phyloP scores from a whole-genome alignment of 2,113 vertebrate genomes.

The Psittacula cyanocephala region DNA sequence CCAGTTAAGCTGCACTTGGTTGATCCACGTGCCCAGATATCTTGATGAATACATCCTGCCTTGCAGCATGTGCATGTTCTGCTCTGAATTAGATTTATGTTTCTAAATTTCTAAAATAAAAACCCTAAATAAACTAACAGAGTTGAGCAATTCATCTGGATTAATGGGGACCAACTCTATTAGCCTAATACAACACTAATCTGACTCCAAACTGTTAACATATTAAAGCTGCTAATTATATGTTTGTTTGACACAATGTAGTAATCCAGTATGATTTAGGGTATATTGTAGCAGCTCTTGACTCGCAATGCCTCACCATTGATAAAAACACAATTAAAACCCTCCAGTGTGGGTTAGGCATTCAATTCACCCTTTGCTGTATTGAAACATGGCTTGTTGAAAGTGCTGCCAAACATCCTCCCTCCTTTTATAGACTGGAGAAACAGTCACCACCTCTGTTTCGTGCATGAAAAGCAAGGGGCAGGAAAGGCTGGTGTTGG shows the following conservation, averaged over 20 bases:
- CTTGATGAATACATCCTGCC: constrained; percentile 6
- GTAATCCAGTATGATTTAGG: constrained; percentile 49
- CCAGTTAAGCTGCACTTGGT: constrained; percentile 33
- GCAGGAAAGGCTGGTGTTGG: not conserved
- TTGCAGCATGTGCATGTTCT: not conserved
- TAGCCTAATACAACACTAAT: constrained; percentile 62
- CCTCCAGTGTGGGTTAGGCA: not conserved
- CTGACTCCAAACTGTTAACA: constrained; percentile 64
- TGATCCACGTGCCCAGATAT: constrained; percentile 15
- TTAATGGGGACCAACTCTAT: constrained; percentile 51
- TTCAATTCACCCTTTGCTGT: not conserved
- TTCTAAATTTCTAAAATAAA: not conserved
- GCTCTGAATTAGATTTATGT: not conserved
- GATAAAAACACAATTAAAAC: constrained; percentile 32
- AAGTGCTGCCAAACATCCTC: not conserved
- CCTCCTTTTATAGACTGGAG: not conserved
- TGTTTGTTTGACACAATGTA: constrained; percentile 44
- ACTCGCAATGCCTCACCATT: not conserved
- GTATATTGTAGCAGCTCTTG: constrained; percentile 38
- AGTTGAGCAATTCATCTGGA: constrained; percentile 45
- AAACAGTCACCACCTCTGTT: not conserved
- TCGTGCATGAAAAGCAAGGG: not conserved
- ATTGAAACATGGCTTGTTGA: not conserved
- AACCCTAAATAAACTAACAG: constrained; percentile 3
- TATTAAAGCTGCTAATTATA: constrained; percentile 65